Evolutionary conservation across 1,140 invertebrate genomes (phyloP), one percentile per base, ranked within the genome.

Genomic region (Phenacoccus solenopsis): DNA sequence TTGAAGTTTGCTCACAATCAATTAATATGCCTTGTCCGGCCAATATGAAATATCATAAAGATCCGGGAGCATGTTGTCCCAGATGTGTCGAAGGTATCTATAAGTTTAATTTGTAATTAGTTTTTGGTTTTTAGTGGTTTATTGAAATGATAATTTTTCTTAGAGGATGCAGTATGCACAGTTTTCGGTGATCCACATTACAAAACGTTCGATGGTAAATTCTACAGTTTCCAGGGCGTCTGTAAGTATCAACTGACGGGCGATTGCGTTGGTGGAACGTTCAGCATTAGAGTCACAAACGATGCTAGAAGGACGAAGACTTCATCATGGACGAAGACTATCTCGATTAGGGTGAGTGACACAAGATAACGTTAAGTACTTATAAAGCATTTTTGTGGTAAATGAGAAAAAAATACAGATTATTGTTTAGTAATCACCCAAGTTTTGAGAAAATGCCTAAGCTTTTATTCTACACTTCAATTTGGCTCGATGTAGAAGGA

Each of bases 141-240:
- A n/a, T n/a, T n/a, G 9, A 9, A 38, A 10, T 38, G 9, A n/a
- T 38, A 10, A n/a, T 38, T 20, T 68, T 76, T 81, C 79, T 28
- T 76, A 88, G 87, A 83, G 70, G 90, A 94, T 69, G 92, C 91
- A 4, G 88, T 93, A 0, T 96, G 94, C 78, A 91, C 90, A 0
- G 92, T 94, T 0, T 96, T 93, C 77, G 93, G 93, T 0, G 93
- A 96, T 79, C 92, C 93, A 0, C 93, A 96, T 76, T 96, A 95
- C 77, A 86, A 89, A 74, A 95, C 93, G 5, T 97, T 96, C 77
- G 94, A 97, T 76, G 93, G 93, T 21, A 88, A 89, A 75, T 90
- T 92, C 72, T 93, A 90, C 77, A 94, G 88, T 75, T 96, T 96
- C 76, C 92, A 94, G 79, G 91, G 91, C 13, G 85, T 90, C 0